Evolutionary conservation across 2,888 invertebrate genomes (phyloP), one percentile per base, ranked within the genome.

Genomic region (Noctua janthe): DNA sequence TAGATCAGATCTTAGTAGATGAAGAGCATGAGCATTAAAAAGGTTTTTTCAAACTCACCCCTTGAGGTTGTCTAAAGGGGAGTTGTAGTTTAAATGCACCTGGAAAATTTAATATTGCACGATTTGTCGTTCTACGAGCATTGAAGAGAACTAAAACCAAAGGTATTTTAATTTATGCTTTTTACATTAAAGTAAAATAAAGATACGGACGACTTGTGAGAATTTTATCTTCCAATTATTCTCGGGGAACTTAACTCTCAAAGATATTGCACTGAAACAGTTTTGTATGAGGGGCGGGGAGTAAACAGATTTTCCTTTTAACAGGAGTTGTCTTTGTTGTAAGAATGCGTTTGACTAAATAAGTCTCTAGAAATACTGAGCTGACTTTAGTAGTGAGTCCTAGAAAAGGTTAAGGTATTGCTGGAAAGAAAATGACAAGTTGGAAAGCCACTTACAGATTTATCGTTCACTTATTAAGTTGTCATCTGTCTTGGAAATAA

Each of bases 221-320:
- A 75, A 75, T 43, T 64, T 70, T 17, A 62, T 15, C 47, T 29
- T 47, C 17, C 15, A 15, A 8, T n/a, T 10, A 1, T 29, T 72
- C 49, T 51, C 49, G 6, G 39, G 66, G 54, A 84, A 84, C 51
- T 64, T 66, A 64, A 75, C 56, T n/a, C 67, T 75, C 81, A 81
- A 85, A 75, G 85, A 81, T 70, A 85, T 84, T 82, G 62, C 81
- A 74, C 29, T 62, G 62, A 79, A 84, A 71, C 39, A 39, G 74
- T 70, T 81, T 75, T 59, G 8, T 69, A 62, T 71, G 39, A 72
- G 69, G 29, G n/a, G 1, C 13, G 20, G 5, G 15, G 7, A 49
- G n/a, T 62, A 71, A 85, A 71, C 20, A 39, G 39, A 43, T 64
- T 67, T 69, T 39, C 39, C n/a, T 66, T 66, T 39, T 29, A 47